Base-by-base conservation (phyloP, 2,113 vertebrate genomes). In the Rhinichthys klamathensis region DNA sequence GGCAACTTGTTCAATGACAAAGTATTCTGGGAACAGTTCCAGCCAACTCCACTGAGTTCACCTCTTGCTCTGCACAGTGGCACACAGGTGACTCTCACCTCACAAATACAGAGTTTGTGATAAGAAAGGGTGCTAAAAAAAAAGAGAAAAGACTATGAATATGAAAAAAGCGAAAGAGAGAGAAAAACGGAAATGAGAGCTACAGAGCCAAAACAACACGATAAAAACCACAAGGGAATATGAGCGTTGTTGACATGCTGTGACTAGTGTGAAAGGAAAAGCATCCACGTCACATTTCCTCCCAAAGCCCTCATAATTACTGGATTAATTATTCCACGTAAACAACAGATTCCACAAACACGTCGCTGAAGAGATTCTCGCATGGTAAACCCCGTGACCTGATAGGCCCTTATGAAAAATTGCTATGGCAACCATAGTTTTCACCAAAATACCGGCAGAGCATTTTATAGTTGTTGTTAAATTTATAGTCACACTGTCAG, bases 1-100 rank as follows among this genome's bases (percentile, higher is more conserved):
- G 78, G 70, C 85, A 89, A 76, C 72, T 78, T 70, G 63, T 87
- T 73, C 61, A 35, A 58, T 58, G 41, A 49, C 41, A 74, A 25
- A n/a, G 32, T 82, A 83, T 86, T 89, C 82, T 85, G 85, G 88
- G 88, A 89, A 82, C 85, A 78, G 85, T 21, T 87, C 88, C 88
- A 85, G 58, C 46, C 38, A 79, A 84, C 61, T 18, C 9, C 73
- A 35, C 16, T 21, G 21, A 6, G 15, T 30, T 73, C 51, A 9
- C 21, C 80, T 73, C 32, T 30, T 23, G 27, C 58, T 78, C 65
- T 56, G 18, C 32, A 51, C 56, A 25, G 41, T 7, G 63, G 30
- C 63, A 63, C 63, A 49, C 80, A 85, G 74, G 80, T 86, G 87
- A 72, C 51, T 75, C 32, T 74, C 46, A 51, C 67, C 49, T 65